Evolutionary conservation across 1,140 invertebrate genomes (phyloP), one percentile per base, ranked within the genome.

Genomic region (Pogonomyrmex californicus): DNA sequence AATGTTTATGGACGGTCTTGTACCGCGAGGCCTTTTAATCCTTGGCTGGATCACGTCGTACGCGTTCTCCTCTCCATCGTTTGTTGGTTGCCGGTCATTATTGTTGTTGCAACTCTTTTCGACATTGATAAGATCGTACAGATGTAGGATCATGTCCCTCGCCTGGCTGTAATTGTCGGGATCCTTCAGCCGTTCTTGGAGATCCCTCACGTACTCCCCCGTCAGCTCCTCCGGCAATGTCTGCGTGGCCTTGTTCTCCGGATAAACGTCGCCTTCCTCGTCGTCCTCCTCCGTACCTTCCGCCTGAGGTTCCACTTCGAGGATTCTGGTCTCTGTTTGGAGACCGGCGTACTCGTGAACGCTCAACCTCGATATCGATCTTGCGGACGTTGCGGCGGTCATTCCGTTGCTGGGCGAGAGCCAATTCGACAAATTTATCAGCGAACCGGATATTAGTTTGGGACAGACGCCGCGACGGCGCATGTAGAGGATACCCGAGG

Each of bases 121-220:
- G 1, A 97, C 96, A 91, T 97, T 97, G 65, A 98, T 97, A 38
- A 97, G 95, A 92, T 98, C 97, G 89, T 98, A 98, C 2, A 98
- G 93, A 86, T 97, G 97, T 91, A 98, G 97, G 71, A 98, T 98
- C 95, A 97, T 97, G 93, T 97, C 97, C 36, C 97, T 95, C 1
- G 97, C 97, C 90, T 97, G 97, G 60, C 96, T 96, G 87, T 97
- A 97, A 78, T 97, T 97, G 62, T 97, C 96, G 0, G 97, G 97
- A 92, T 97, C 97, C 83, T 97, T 97, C 2, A 98, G 92, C 88
- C 96, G 97, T 75, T 97, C 96, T 75, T 96, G 95, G 2, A 98
- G 94, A 76, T 96, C 96, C 88, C 96, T 96, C 63, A 98, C 93
- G 30, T 98, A 96, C 86, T 98, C 97, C 86, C 97, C 96, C 0